These are phyloP conservation scores for Aphidius colemani DNA, from an alignment of 2,888 invertebrate species.

Conservation along the genomic window DNA sequence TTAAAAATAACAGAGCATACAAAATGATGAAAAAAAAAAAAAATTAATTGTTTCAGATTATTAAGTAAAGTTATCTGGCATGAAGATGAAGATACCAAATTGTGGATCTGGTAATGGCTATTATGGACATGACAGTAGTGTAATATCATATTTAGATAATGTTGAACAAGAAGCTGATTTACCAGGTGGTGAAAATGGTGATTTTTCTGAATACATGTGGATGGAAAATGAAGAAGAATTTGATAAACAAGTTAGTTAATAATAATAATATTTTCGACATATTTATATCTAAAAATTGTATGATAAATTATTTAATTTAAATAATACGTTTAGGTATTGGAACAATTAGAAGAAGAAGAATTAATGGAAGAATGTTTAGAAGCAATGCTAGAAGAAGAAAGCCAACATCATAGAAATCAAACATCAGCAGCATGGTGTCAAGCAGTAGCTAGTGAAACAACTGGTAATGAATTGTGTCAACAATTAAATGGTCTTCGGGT, in stretches of 20 bases:
- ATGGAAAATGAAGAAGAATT: constrained; percentile 95
- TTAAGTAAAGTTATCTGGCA: constrained; percentile 41
- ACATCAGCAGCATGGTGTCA: constrained; percentile 54
- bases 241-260: constrained; percentile 88
- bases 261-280: background rate
- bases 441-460: constrained; percentile 49
- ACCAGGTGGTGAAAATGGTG: constrained; percentile 64
- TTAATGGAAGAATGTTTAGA: constrained; percentile 87
- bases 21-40: background rate
- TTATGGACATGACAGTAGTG: constrained; percentile 56
- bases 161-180: constrained; percentile 57
- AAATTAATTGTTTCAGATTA: background rate
- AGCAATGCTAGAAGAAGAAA: constrained; percentile 79
- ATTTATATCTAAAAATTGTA: constrained; percentile 20
- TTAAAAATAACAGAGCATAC: too few species aligned
- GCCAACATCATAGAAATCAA: constrained; percentile 55
- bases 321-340: constrained; percentile 69
- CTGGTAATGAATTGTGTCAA: constrained; percentile 54
- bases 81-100: constrained; percentile 60
- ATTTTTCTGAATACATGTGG: constrained; percentile 92
- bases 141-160: constrained; percentile 52
- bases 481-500: constrained; percentile 53
- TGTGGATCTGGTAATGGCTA: constrained; percentile 57
- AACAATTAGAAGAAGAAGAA: constrained; percentile 84
- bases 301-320: constrained; percentile 6